Evolutionary conservation across 2,888 invertebrate genomes (phyloP), one percentile per base, ranked within the genome.

Genomic region (Caradrina kadenii): DNA sequence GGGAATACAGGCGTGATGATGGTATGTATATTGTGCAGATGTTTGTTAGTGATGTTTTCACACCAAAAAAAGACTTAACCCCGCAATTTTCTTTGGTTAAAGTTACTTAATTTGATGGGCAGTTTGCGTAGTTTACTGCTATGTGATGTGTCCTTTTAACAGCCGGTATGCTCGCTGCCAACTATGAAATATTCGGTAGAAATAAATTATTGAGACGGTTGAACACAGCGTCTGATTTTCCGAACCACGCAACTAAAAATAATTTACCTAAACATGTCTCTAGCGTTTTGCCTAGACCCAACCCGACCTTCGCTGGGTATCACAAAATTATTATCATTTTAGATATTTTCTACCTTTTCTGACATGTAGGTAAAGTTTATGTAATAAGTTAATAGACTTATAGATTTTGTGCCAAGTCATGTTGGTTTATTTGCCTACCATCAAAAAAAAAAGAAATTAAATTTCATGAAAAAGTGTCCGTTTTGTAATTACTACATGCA

Each of bases 391-490:
- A 61, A 56, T 63, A 56, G 21, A 54, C 53, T 49, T 17, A 53
- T 35, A 26, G 26, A 61, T 60, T 71, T 64, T 66, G 35, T 64
- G 76, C 58, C 35, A 55, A 42, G 59, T 78, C 76, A 81, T 73
- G 62, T 42, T 11, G 31, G 42, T 73, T 73, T 69, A 69, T 75
- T 63, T 50, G 49, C 79, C 26, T 49, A 58, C 62, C 35, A 68
- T 72, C 35, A 8, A 35, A 26, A 35, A 8, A 35, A 7, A 35
- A 31, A 7, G 1, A 31, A 31, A 31, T 31, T 5, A 31, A 5
- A 31, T 31, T 7, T 7, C 31, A 31, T n/a, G n/a, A n/a, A n/a
- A n/a, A 26, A 26, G 26, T n/a, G 26, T 26, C 26, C 26, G 26
- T 26, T 26, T 26, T 26, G 26, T 26, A 26, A 8, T 35, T 35